Base-by-base conservation (phyloP, 2,797 vertebrate genomes). In the Xenops minutus region DNA sequence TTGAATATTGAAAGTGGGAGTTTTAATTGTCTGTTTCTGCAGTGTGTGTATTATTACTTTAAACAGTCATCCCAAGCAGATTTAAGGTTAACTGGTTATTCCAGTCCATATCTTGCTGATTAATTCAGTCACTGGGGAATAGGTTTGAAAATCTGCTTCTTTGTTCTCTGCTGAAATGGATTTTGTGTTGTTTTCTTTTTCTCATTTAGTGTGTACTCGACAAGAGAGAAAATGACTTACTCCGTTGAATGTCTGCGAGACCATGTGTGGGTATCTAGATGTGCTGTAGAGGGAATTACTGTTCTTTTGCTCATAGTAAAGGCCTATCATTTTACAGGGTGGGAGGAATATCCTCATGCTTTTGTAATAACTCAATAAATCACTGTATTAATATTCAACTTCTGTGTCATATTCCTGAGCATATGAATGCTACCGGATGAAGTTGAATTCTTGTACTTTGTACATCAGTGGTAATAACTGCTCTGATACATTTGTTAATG, bases 141-240 rank as follows among this genome's bases (percentile, higher is more conserved):
- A 32, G 12, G 14, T 67, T 14, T 89, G 39, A 62, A 86, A 92
- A 74, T 61, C 18, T 10, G 69, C 6, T 77, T 74, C 26, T 54
- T 0, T 69, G 14, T 43, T 72, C 54, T 79, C 37, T 82, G n/a
- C 63, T 95, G 67, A 88, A 94, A 88, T 30, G 4, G 14, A 32
- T 62, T 84, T 73, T 93, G 15, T 10, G 39, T 39, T 20, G 23
- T 92, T 13, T 68, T 41, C 14, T 15, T 88, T 68, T 76, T 93
- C 71, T 59, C 90, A 10, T 97, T 55, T 49, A 99, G 99, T 8
- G 99, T 99, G 81, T 98, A 98, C 10, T 98, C 99, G 59, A 98
- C 99, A 62, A 98, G 99, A 80, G 99, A 99, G 93, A 98, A 98
- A 68, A 99, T 99, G 98, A 95, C 98, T 59, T 99, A 99, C 96